phyloP scores from a whole-genome alignment of 2,797 vertebrate species.

The Silurus aristotelis region DNA sequence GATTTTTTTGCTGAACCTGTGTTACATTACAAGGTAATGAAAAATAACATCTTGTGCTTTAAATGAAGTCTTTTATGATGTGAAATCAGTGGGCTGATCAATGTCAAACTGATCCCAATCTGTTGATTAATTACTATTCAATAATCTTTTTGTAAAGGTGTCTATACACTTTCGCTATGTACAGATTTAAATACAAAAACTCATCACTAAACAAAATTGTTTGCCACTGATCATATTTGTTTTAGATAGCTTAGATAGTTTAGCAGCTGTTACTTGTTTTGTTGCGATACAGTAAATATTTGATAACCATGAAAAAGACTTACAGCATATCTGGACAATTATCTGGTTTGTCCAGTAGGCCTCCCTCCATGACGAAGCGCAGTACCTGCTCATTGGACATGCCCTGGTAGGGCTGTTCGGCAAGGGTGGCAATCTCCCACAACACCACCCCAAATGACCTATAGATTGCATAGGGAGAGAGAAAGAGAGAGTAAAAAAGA shows the following conservation, averaged over 20 bases:
- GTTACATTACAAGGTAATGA: neutral
- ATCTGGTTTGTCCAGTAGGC: slow-evolving; percentile 95
- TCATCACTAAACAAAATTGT: neutral
- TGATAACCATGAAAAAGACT: slow-evolving; percentile 57
- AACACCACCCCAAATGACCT: slow-evolving; percentile 94
- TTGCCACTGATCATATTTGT: neutral
- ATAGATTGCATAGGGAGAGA: slow-evolving; percentile 22
- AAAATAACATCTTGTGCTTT: neutral
- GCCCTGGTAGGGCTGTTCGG: slow-evolving; percentile 97
- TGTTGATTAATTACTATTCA: neutral
- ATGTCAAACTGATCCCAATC: neutral
- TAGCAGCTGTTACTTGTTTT: neutral
- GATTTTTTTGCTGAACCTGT: neutral
- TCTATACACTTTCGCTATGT: neutral
- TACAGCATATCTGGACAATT: slow-evolving; percentile 98
- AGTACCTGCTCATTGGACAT: slow-evolving; percentile 99
- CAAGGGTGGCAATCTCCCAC: slow-evolving; percentile 95
- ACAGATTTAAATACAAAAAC: neutral
- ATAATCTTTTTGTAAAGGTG: neutral
- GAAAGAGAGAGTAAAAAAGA: neutral
- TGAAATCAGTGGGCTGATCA: neutral
- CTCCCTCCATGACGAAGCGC: slow-evolving; percentile 98
- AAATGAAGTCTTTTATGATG: neutral
- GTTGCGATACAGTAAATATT: neutral
- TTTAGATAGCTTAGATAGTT: neutral